phyloP scores from a whole-genome alignment of 2,888 invertebrate species.

The Dasypolia templi region DNA sequence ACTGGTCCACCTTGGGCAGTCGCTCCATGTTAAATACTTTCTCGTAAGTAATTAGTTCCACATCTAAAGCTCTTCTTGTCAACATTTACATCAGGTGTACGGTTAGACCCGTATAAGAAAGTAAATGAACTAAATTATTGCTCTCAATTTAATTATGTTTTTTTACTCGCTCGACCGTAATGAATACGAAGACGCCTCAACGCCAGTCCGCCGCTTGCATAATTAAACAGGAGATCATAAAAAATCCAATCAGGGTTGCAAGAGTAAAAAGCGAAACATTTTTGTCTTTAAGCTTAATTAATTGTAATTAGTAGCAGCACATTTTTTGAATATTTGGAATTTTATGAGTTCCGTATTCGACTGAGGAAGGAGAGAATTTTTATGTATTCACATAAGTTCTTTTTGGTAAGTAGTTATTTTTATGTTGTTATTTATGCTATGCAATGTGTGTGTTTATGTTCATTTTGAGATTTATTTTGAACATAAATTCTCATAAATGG shows the following conservation, averaged over 20 bases:
- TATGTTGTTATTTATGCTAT: neutral
- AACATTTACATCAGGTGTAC: neutral
- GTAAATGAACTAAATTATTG: conserved; percentile 48
- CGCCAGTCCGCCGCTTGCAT: conserved; percentile 42
- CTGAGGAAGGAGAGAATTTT: neutral
- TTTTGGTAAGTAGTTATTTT: conserved; percentile 14
- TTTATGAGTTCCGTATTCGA: neutral
- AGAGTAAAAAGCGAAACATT: conserved; percentile 33
- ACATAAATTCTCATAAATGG: neutral
- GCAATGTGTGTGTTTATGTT: conserved; percentile 3
- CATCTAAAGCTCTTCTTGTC: neutral
- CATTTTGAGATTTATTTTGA: conserved; percentile 16
- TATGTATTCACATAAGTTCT: conserved; percentile 1
- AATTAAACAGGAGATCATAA: conserved; percentile 34
- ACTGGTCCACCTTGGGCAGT: too few relatives aligned
- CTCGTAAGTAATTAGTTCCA: conserved; percentile 2
- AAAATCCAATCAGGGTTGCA: conserved; percentile 35
- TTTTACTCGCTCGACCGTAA: conserved; percentile 29
- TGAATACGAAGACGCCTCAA: conserved; percentile 21
- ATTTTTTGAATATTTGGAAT: conserved; percentile 16
- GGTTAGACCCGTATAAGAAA: conserved; percentile 19
- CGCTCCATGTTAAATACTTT: neutral
- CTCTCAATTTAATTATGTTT: conserved; percentile 58
- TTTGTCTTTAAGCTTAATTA: conserved; percentile 48
- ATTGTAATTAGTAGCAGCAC: conserved; percentile 31